Evolutionary conservation across 2,797 vertebrate genomes (phyloP), one percentile per base, ranked within the genome.

Genomic region (Eleutherodactylus coqui): DNA sequence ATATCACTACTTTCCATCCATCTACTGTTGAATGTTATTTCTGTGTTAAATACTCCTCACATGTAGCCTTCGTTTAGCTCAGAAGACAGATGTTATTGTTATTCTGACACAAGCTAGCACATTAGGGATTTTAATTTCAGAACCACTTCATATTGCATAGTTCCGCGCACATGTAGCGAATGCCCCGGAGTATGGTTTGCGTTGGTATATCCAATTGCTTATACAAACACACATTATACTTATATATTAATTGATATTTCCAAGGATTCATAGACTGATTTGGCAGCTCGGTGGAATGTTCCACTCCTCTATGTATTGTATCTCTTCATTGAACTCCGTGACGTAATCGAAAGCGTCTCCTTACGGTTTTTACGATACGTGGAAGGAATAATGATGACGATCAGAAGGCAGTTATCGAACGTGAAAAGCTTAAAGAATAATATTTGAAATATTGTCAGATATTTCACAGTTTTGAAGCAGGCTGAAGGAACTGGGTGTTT

Each of bases 71-170:
- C 70, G 83, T 77, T 67, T 51, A 86, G 69, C 69, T 85, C 75
- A 49, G 81, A 81, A 86, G 36, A 80, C 84, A 86, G 77, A 80
- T 86, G 84, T 86, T 86, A 83, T 85, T 82, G 69, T 86, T 67
- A 67, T 86, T 82, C 79, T 86, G 79, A 82, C 85, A 86, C 70
- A 86, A 82, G 73, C 58, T 69, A 34, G 64, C 43, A 86, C 85
- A 75, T 76, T 82, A 67, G 85, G 84, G 84, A 86, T 86, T 86
- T 86, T 82, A 82, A 29, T 82, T 76, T 82, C 70, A 75, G n/a
- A 82, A 75, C 43, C 70, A 86, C 70, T 75, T 60, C 47, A 81
- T 76, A 69, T 75, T 86, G 84, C 77, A 80, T 80, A 80, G 84
- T 75, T 64, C 53, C 69, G 75, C 75, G 69, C 84, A 75, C 84